phyloP scores from a whole-genome alignment of 2,113 vertebrate species.

The Eolophus roseicapilla region DNA sequence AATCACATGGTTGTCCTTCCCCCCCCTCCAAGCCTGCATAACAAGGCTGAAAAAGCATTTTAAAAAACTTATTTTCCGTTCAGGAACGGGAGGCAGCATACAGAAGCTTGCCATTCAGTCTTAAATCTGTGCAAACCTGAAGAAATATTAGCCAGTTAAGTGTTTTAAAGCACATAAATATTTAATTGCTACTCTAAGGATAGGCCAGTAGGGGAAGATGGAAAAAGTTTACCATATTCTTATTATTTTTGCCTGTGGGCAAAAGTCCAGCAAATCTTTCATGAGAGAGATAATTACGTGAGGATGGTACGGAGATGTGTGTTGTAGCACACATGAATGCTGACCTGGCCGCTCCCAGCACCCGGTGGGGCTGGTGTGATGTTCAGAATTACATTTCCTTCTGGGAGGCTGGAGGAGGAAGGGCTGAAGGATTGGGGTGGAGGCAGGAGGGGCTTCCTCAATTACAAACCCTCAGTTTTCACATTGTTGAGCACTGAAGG shows the following conservation, averaged over 20 bases:
- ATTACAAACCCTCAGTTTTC: neutral
- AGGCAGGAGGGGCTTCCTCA: neutral
- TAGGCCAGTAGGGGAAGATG: neutral
- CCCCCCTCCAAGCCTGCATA: neutral
- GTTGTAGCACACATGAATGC: neutral
- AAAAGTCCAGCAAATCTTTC: slow-evolving; percentile 52
- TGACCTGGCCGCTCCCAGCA: slow-evolving; percentile 60
- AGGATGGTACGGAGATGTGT: neutral
- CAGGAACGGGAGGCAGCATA: neutral
- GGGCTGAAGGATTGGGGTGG: neutral
- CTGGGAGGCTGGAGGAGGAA: neutral
- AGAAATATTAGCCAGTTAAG: slow-evolving; percentile 14
- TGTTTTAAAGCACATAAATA: slow-evolving; percentile 54
- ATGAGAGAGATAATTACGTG: slow-evolving; percentile 70
- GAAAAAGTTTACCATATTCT: slow-evolving; percentile 47
- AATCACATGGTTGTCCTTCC: accelerated
- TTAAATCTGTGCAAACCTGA: neutral
- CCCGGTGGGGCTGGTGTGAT: neutral
- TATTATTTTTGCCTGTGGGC: slow-evolving; percentile 61
- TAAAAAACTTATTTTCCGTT: neutral
- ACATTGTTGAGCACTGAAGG: neutral
- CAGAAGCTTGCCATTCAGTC: neutral
- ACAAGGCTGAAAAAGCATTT: neutral
- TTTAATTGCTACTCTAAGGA: slow-evolving; percentile 33
- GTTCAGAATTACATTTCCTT: slow-evolving; percentile 56